These are phyloP conservation scores for Cinara cedri DNA, from an alignment of 2,888 invertebrate species.

Conservation along the genomic window DNA sequence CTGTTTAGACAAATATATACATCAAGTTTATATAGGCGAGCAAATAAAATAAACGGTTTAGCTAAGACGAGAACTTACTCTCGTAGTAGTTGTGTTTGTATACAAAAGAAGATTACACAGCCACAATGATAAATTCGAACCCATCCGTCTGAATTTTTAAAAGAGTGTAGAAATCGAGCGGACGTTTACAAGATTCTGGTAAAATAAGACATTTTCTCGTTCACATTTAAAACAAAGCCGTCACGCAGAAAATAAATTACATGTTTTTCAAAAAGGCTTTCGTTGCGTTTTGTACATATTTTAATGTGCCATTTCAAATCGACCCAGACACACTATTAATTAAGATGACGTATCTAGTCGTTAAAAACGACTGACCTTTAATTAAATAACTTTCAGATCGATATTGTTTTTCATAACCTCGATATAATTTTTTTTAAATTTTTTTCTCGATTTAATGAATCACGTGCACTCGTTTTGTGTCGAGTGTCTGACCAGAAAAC, in stretches of 20 bases:
- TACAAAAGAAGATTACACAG: background rate
- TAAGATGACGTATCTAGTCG: background rate
- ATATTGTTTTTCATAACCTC: background rate
- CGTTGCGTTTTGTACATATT: background rate
- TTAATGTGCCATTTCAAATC: background rate
- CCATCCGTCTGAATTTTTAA: background rate
- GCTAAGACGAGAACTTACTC: too few relatives aligned
- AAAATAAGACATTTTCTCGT: conserved; percentile 24
- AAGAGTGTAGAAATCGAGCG: background rate
- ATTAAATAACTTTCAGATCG: too few relatives aligned
- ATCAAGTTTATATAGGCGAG: background rate
- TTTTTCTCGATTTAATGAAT: background rate
- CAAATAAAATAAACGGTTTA: background rate
- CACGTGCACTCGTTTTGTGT: background rate
- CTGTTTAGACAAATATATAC: background rate
- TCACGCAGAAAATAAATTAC: background rate
- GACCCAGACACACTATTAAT: background rate
- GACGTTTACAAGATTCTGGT: background rate
- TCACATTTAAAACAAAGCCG: conserved; percentile 8
- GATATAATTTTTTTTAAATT: background rate
- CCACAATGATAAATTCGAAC: conserved; percentile 2
- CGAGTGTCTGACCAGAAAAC: background rate
- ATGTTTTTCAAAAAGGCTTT: background rate
- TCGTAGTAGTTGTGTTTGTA: background rate
- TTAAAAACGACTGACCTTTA: background rate